Percentiles rank a stretch among this genome's conserved stretches.
phyloP scores from a whole-genome alignment of 1,140 invertebrate genomes.

The Papilio xuthus region DNA sequence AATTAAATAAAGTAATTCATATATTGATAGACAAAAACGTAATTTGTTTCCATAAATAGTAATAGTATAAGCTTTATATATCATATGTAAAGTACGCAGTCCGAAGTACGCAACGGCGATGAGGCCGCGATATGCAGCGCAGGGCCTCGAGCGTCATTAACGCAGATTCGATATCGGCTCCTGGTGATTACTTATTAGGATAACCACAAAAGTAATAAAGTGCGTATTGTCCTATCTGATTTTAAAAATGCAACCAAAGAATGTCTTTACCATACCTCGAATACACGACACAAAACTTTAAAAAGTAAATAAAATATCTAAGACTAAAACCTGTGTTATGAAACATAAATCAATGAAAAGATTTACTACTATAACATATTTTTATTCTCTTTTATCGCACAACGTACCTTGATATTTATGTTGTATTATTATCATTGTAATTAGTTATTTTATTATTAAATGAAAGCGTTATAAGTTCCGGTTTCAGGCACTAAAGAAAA shows the following conservation, averaged over 20 bases:
- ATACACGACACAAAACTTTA: not conserved
- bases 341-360: no score
- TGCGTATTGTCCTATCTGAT: not conserved
- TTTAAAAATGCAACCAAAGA: not conserved
- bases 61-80: slow-evolving; percentile 14
- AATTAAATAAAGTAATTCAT: not conserved
- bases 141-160: slow-evolving; percentile 64
- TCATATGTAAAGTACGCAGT: slow-evolving; percentile 22
- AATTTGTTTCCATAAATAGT: slow-evolving; percentile 3
- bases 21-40: slow-evolving; percentile 15
- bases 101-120: slow-evolving; percentile 43
- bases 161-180: slow-evolving; percentile 61
- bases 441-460: no score
- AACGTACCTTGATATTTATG: no score
- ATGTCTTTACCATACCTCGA: not conserved
- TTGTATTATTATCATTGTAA: no score
- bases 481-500: no score
- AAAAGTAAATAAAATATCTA: no score
- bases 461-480: no score
- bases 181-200: slow-evolving; percentile 60
- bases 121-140: slow-evolving; percentile 62
- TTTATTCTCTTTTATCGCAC: no score
- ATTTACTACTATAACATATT: no score
- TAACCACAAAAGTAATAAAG: slow-evolving; percentile 40
- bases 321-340: no score